Evolutionary conservation across 2,113 vertebrate species (phyloP), one percentile per base, ranked within the genome.

Genomic region (Podarcis cretensis): DNA sequence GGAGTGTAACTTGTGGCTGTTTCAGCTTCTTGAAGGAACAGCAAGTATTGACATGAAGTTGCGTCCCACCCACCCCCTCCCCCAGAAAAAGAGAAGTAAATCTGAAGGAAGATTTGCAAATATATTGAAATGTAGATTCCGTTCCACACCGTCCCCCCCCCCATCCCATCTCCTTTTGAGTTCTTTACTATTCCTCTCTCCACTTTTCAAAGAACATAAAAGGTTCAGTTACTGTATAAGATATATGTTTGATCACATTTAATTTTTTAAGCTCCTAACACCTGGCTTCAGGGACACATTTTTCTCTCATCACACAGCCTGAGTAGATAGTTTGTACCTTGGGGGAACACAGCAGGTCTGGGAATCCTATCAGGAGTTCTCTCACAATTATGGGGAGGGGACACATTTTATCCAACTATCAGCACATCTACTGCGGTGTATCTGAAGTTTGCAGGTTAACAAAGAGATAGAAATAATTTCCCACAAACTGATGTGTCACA

Each of bases 11-110:
- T 88, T 73, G 37, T 85, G 81, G 78, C 71, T 89, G 69, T 89
- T 89, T 92, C 14, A 63, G 66, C 48, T 89, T 81, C 35, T 89
- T 48, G 84, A 90, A 90, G 83, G 75, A 91, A 89, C 69, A 75
- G 87, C 1, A 43, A 66, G 83, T 16, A 5, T 89, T 91, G 89
- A 90, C 81, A 81, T n/a, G 84, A 90, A 25, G 85, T 81, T 6
- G 66, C 12, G 54, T 86, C 35, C 48, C 9, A 54, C 48, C 48
- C 48, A 54, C 48, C 48, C 48, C 48, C 3, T 73, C 65, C 32
- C 14, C 32, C 6, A 82, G 59, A 89, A 81, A 90, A 27, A 63
- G 77, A 81, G 77, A 69, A 65, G 57, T 66, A 86, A 69, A 37
- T 86, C 35, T 82, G 40, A 8, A 74, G 18, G 16, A 35, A 88